Evolutionary conservation across 2,888 invertebrate genomes (phyloP), one percentile per base, ranked within the genome.

Genomic region (Hydrotaea cyrtoneurina): DNA sequence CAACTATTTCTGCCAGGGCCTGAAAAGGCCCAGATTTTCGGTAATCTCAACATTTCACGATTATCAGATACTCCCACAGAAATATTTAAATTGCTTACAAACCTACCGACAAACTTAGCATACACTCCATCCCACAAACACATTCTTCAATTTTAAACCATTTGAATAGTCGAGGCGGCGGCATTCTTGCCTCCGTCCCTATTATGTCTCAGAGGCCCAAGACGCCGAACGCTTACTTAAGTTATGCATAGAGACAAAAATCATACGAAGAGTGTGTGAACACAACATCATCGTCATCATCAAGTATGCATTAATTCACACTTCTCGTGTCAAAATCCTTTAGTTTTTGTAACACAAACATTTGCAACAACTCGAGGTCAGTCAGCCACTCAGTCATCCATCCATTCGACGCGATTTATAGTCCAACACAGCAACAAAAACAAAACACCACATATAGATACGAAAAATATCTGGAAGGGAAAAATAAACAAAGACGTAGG

Each of bases 301-400:
- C n/a, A 74, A 80, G 43, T 71, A 19, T 26, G 7, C 71, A 80
- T 83, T 75, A 76, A 84, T 81, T 84, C 73, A 84, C 73, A 73
- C 82, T 76, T 46, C 69, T 85, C 79, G 82, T 79, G 85, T 85
- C 85, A 85, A 85, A 85, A 85, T 85, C 85, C 85, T 85, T 82
- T 85, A 46, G 31, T 69, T 76, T 39, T 46, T 62, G 23, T 69
- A 55, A 23, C 36, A 62, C n/a, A 77, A 53, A 59, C 15, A 77
- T 82, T 80, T 75, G 39, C 66, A 77, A 62, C 57, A 69, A 82
- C 79, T 79, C 85, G 85, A 85, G 85, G 85, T 82, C 85, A 82
- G 62, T 79, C 81, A 80, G 72, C 57, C 76, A 26, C 62, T 81
- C 84, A 79, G 62, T 77, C 81, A 82, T 69, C 55, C 77, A 39